Evolutionary conservation across 2,797 vertebrate genomes (phyloP).

Genomic region (Coendou prehensilis): DNA sequence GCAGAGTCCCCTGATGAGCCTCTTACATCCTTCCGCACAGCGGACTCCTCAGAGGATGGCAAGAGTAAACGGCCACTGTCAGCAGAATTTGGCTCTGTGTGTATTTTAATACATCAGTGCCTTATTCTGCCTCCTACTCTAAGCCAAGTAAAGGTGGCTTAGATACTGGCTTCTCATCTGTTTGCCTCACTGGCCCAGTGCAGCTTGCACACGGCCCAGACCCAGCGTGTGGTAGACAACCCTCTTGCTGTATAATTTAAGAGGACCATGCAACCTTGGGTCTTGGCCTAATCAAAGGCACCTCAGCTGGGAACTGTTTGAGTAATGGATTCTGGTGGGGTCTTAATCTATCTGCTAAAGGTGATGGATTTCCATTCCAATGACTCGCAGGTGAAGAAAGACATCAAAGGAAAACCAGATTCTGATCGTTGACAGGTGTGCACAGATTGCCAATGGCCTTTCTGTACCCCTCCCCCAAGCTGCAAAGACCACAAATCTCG

Average conservation of each 20-base stretch:
- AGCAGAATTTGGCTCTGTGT: neutral
- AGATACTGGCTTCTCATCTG: neutral
- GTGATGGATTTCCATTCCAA: slow-evolving; percentile 67
- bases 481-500: neutral
- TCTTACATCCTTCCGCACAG: neutral
- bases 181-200: neutral
- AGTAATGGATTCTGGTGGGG: slow-evolving; percentile 69
- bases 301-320: slow-evolving; percentile 71
- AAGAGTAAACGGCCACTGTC: neutral
- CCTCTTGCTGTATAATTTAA: slow-evolving; percentile 61
- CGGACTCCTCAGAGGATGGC: neutral
- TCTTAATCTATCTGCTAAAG: slow-evolving; percentile 73
- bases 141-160: neutral
- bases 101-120: neutral
- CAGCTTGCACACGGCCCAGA: slow-evolving; percentile 26
- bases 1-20: neutral
- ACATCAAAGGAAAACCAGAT: slow-evolving; percentile 64
- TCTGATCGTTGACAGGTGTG: slow-evolving; percentile 64
- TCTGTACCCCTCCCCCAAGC: neutral
- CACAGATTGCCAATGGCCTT: neutral
- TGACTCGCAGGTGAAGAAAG: slow-evolving; percentile 78
- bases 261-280: slow-evolving; percentile 60
- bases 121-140: neutral
- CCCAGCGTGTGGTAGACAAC: neutral
- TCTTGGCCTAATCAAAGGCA: slow-evolving; percentile 71